Conservation (phyloP, 1,140 invertebrate species). For the Bicyclus anynana region DNA sequence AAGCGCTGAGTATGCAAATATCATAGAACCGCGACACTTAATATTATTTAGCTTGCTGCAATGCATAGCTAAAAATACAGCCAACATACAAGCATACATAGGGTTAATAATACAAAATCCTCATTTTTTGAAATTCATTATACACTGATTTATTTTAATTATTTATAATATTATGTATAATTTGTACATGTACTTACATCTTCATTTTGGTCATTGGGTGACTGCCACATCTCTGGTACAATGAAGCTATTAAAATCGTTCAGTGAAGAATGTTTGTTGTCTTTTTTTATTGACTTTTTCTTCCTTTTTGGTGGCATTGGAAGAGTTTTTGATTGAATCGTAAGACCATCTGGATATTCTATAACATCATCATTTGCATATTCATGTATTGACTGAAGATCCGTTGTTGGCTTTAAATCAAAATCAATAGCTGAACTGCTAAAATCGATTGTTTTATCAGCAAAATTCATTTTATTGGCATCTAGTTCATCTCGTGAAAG, state of each 20-base stretch:
- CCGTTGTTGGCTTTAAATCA: conserved; percentile 44
- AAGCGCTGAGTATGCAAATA: too few relatives aligned
- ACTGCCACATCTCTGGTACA: conserved; percentile 38
- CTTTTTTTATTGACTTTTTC: conserved; percentile 49
- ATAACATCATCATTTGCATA: conserved; percentile 66
- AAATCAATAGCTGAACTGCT: conserved; percentile 24
- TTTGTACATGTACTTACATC: conserved; percentile 73
- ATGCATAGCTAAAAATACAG: too few relatives aligned
- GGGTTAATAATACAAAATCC: too few relatives aligned
- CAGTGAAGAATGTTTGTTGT: conserved; percentile 55
- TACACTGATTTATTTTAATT: too few relatives aligned
- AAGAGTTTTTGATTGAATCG: conserved; percentile 68
- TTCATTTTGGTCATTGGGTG: conserved; percentile 42
- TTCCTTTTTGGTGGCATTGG: conserved; percentile 66
- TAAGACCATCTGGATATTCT: conserved; percentile 67
- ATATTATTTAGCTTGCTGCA: too few relatives aligned
- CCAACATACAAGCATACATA: too few relatives aligned
- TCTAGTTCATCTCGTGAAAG: conserved; percentile 46
- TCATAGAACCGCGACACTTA: too few relatives aligned
- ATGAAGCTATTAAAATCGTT: conserved; percentile 51
- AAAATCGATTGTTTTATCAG: conserved; percentile 20
- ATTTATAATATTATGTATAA: too few relatives aligned
- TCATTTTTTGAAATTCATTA: too few relatives aligned
- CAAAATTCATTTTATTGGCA: conserved; percentile 29
- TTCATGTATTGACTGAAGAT: conserved; percentile 62